phyloP scores from a whole-genome alignment of 2,888 invertebrate species.

The Rhamnusium bicolor region DNA sequence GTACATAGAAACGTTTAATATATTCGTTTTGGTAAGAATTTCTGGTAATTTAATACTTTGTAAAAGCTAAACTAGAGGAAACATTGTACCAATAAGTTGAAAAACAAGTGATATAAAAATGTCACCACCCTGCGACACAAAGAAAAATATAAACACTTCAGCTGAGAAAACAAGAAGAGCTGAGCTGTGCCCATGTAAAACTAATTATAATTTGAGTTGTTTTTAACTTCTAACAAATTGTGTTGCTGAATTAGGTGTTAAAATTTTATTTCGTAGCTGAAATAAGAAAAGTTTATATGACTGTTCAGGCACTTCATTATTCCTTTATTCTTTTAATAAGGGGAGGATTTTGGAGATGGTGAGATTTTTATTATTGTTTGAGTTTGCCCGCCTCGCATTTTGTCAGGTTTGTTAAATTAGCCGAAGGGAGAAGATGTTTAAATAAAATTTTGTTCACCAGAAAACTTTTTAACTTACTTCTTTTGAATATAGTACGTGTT shows the following conservation, averaged over 20 bases:
- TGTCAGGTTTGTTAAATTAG: conserved; percentile 53
- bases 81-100: conserved; percentile 21
- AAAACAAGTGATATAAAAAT: conserved; percentile 12
- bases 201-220: conserved; percentile 36
- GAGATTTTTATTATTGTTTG: conserved; percentile 56
- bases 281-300: conserved; percentile 71
- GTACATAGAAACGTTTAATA: too few species aligned
- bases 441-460: conserved; percentile 47
- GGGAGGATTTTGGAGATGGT: conserved; percentile 52
- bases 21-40: too few species aligned
- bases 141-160: conserved; percentile 35
- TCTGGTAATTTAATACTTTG: background rate
- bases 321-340: conserved; percentile 63
- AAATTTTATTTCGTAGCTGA: conserved; percentile 64
- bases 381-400: conserved; percentile 47
- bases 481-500: conserved; percentile 33
- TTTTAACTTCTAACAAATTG: conserved; percentile 55
- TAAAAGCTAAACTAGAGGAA: background rate
- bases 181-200: conserved; percentile 16
- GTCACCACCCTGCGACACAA: conserved; percentile 27
- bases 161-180: conserved; percentile 24
- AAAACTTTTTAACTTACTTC: conserved; percentile 49
- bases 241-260: conserved; percentile 65
- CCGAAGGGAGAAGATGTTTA: conserved; percentile 51
- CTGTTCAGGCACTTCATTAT: conserved; percentile 67